Evolutionary conservation across 2,797 vertebrate species (phyloP).

Genomic region (Orestias chungarensis): DNA sequence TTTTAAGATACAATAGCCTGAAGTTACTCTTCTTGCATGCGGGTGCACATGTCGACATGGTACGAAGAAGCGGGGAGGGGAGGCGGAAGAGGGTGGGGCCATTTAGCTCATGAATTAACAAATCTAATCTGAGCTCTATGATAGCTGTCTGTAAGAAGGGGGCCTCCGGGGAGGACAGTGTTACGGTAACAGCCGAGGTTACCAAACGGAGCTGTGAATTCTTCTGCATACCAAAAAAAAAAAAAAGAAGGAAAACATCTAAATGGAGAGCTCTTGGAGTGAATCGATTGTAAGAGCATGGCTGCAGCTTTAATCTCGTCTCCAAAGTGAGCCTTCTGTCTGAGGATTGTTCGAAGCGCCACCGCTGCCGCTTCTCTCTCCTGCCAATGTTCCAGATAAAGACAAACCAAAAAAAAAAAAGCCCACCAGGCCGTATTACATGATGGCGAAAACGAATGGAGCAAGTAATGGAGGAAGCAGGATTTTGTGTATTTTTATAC

Average conservation of each 20-base stretch:
- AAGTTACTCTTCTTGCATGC: slow-evolving; percentile 36
- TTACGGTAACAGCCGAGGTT: slow-evolving; percentile 47
- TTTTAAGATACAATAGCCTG: slow-evolving; percentile 55
- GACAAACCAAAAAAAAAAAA: slow-evolving; percentile 57
- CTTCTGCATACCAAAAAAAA: slow-evolving; percentile 7
- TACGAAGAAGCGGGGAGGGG: not conserved
- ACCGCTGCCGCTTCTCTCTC: slow-evolving; percentile 1
- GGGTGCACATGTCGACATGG: slow-evolving; percentile 34
- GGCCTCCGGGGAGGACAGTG: slow-evolving; percentile 42
- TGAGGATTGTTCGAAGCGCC: slow-evolving; percentile 25
- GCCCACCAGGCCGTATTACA: slow-evolving; percentile 39
- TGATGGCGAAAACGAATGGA: slow-evolving; percentile 29
- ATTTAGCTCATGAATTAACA: slow-evolving; percentile 40
- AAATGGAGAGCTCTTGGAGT: slow-evolving; percentile 14
- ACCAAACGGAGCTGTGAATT: slow-evolving; percentile 25
- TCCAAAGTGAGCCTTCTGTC: slow-evolving; percentile 18
- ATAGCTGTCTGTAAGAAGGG: slow-evolving; percentile 37
- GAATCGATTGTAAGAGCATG: slow-evolving; percentile 17
- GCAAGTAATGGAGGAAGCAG: slow-evolving; percentile 1
- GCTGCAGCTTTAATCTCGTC: slow-evolving; percentile 32
- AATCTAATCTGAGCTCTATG: slow-evolving; percentile 53
- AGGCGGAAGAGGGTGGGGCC: slow-evolving; percentile 5
- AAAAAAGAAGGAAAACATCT: slow-evolving; percentile 12
- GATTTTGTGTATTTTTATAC: not conserved
- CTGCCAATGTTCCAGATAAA: slow-evolving; percentile 36